Evolutionary conservation across 2,113 vertebrate genomes (phyloP), one percentile per base, ranked within the genome.

Genomic region (Sylvilagus bachmani): DNA sequence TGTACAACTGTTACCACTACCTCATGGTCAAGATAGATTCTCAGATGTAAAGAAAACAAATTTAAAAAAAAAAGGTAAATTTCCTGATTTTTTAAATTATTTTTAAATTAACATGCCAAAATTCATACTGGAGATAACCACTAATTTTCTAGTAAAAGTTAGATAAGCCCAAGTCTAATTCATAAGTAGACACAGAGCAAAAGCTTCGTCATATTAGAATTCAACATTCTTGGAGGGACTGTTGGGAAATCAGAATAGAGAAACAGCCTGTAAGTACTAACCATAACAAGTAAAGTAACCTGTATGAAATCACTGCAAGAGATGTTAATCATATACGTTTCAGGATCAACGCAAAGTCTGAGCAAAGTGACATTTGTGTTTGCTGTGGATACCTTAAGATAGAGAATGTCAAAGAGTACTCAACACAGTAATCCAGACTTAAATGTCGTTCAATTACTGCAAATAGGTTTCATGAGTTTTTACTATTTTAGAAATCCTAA

Each of bases 41-140:
- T 71, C 64, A 83, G 36, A 61, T 90, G 69, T 73, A 86, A 93
- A 92, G 77, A n/a, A 92, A 82, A n/a, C 58, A 58, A 67, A 66
- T n/a, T n/a, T n/a, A 29, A 51, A 80, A 74, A 49, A 90, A 3
- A 55, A 29, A 22, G 12, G 8, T 44, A 44, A 44, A 44, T 44
- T 44, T 44, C 44, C 44, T 44, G 44, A 44, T 44, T 44, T 44
- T 44, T 44, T 3, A 83, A 79, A 73, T 78, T 88, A 38, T 81
- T 85, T 85, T 53, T 29, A 80, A 90, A 73, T 87, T 71, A 85
- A 53, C 17, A 79, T 73, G 8, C 64, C 33, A 73, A 87, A 94
- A 77, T 2, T 61, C n/a, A n/a, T 62, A 73, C 10, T 58, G 51
- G 55, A 13, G 27, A 69, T 44, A 73, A 51, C 24, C 21, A 66